Base-by-base conservation (phyloP, 2,888 invertebrate species). In the Macrostomum cliftonense region DNA sequence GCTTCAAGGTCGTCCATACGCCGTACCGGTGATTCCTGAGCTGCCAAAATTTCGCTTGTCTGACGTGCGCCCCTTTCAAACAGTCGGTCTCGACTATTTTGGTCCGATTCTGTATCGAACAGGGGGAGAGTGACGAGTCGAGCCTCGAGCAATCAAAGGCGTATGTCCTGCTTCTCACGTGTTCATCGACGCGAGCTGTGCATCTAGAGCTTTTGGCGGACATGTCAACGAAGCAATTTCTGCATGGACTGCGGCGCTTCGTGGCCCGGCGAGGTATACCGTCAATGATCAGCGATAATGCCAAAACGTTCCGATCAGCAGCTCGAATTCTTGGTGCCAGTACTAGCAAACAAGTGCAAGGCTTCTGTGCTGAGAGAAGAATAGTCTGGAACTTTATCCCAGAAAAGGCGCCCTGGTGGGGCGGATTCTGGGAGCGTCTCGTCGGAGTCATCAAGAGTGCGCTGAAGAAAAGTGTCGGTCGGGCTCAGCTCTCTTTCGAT, bases 381-480 rank as follows among this genome's bases (percentile, higher is more conserved):
- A 60, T 61, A 37, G n/a, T 46, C 1, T 63, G 63, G 61, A 54
- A 53, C 13, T 71, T 71, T 52, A 71, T 64, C 45, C 63, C 67
- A 4, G 67, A 67, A 4, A 54, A 59, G 0, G 63, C 69, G 2
- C 56, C 70, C 4, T 28, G 28, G 28, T 28, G 56, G 28, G 28
- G 28, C 28, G 28, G 28, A 28, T 28, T 28, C 28, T 28, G 28
- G 28, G 28, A 28, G 28, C 55, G 70, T 16, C 52, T 72, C 2
- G 58, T 71, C 12, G 58, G 63, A 11, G 45, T 64, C 9, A 38
- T 71, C 5, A 73, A 73, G 53, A 50, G 51, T 12, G 46, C 68
- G 11, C 49, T 72, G 16, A 50, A 62, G 12, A 57, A 61, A 46
- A 56, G 63, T 7, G 51, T 72, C 1, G 65, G 70, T 12, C 59